Evolutionary conservation across 2,797 vertebrate species (phyloP).

Genomic region (Acrossocheilus wenchowensis): DNA sequence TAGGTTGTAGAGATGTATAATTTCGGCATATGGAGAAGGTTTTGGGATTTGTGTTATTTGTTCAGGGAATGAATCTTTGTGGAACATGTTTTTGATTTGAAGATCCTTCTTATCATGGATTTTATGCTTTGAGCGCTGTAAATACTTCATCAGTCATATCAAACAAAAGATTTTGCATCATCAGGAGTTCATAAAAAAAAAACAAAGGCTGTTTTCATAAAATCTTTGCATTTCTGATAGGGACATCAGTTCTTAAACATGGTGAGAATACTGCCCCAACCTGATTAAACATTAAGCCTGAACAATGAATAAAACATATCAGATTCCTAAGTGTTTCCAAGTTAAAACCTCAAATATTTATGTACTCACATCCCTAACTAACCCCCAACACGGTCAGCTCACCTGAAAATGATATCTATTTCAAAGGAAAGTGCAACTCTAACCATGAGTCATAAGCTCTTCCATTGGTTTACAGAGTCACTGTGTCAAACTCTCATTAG

Average conservation of each 20-base stretch:
- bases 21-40: not conserved
- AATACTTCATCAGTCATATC: slow-evolving; percentile 17
- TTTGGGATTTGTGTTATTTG: slow-evolving; percentile 35
- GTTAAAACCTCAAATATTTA: slow-evolving; percentile 32
- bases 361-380: not conserved
- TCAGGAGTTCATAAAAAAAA: not conserved
- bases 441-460: slow-evolving; percentile 4
- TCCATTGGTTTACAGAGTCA: slow-evolving; percentile 26
- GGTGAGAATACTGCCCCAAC: not conserved
- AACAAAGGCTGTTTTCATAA: not conserved
- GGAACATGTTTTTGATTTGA: slow-evolving; percentile 23
- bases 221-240: slow-evolving; percentile 12
- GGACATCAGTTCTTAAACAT: not conserved
- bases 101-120: slow-evolving; percentile 6
- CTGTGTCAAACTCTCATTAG: slow-evolving; percentile 35
- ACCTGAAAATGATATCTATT: slow-evolving; percentile 19
- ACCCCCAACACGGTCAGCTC: not conserved
- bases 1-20: slow-evolving; percentile 8
- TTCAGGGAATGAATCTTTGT: slow-evolving; percentile 7
- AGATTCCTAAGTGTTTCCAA: slow-evolving; percentile 15
- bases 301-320: slow-evolving; percentile 27
- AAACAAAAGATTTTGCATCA: not conserved
- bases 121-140: not conserved
- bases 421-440: slow-evolving; percentile 17
- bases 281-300: slow-evolving; percentile 30